phyloP scores from a whole-genome alignment of 2,888 invertebrate genomes.

The Hemistola chrysoprasaria region DNA sequence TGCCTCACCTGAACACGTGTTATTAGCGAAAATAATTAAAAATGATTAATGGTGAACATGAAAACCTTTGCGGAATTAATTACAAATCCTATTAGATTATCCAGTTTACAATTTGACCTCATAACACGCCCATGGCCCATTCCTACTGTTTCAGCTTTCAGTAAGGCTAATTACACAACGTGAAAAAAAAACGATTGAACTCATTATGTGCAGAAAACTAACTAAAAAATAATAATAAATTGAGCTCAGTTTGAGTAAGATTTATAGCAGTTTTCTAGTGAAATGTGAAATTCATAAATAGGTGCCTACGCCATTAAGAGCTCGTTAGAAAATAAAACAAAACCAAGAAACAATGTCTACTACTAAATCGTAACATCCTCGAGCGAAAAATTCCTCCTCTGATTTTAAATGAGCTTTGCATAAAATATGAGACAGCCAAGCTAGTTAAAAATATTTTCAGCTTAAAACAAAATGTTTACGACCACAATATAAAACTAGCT shows the following conservation, averaged over 20 bases:
- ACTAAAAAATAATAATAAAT: too few relatives aligned
- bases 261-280: constrained; percentile 24
- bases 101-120: constrained; percentile 7
- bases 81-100: constrained; percentile 10
- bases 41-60: constrained; percentile 6
- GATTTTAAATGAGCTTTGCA: constrained; percentile 8
- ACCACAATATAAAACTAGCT: constrained; percentile 2
- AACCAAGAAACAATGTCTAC: too few relatives aligned
- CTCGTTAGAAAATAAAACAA: too few relatives aligned
- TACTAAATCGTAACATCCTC: background rate
- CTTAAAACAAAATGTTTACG: constrained; percentile 3
- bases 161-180: constrained; percentile 28
- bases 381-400: constrained; percentile 4
- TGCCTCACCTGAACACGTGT: too few relatives aligned
- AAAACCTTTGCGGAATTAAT: constrained; percentile 11
- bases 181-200: constrained; percentile 38
- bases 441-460: background rate
- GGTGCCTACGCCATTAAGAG: too few relatives aligned
- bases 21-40: constrained; percentile 8
- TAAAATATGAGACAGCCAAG: constrained; percentile 1
- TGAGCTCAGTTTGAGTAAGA: constrained; percentile 30
- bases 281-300: too few relatives aligned
- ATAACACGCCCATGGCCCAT: constrained; percentile 13
- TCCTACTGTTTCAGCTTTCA: constrained; percentile 20
- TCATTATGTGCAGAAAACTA: constrained; percentile 42